These are phyloP conservation scores for Prunella himalayana DNA, from an alignment of 2,113 vertebrate species.

Conservation along the genomic window DNA sequence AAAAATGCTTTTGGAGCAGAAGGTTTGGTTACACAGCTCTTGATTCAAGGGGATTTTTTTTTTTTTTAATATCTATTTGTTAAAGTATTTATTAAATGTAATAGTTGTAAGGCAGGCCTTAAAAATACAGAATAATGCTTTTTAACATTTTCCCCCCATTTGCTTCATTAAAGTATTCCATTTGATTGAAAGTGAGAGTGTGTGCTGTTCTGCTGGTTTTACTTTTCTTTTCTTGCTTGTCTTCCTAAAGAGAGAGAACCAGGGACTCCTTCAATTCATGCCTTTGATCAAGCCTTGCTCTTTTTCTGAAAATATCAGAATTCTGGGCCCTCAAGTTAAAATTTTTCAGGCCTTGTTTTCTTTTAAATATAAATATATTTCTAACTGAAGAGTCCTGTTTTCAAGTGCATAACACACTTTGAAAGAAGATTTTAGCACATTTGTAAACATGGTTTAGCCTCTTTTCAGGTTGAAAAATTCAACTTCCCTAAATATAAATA, in stretches of 20 bases:
- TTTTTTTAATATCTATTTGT: not conserved
- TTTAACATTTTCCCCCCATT: not conserved
- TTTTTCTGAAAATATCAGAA: not conserved
- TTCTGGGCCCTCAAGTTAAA: not conserved
- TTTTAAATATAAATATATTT: not conserved
- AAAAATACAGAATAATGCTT: not conserved
- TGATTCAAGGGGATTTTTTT: not conserved
- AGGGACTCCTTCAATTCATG: not conserved
- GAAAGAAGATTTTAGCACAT: not conserved
- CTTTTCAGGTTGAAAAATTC: not conserved
- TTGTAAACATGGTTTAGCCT: not conserved
- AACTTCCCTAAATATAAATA: not conserved
- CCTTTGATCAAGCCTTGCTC: not conserved
- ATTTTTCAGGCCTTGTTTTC: not conserved
- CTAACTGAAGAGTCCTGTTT: not conserved
- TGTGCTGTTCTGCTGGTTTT: not conserved
- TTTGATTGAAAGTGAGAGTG: not conserved
- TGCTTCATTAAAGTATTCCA: not conserved
- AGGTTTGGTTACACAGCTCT: not conserved
- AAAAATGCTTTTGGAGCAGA: not conserved
- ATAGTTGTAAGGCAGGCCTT: not conserved
- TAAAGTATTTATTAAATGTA: not conserved
- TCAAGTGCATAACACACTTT: not conserved
- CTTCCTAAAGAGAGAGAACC: not conserved
- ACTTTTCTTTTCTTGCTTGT: not conserved